These are phyloP conservation scores for Linepithema humile DNA, from an alignment of 1,140 invertebrate species.

Conservation along the genomic window DNA sequence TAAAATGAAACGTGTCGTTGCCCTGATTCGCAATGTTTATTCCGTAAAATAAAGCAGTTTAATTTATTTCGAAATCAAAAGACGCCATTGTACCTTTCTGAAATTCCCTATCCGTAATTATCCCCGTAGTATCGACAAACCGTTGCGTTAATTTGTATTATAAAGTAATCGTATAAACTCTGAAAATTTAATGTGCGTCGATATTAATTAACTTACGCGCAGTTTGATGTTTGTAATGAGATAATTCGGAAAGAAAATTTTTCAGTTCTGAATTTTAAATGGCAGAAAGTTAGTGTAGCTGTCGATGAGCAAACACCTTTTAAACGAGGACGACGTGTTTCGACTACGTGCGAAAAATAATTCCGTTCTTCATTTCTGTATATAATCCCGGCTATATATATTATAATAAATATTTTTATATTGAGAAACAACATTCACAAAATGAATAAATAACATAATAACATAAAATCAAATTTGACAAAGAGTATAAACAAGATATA, in stretches of 20 bases:
- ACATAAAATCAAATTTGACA: background rate
- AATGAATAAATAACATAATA: background rate
- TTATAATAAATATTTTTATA: no score
- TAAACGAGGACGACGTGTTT: no score
- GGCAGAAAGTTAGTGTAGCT: background rate
- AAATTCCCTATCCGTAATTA: background rate
- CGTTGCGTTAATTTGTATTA: background rate
- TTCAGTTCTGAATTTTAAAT: background rate
- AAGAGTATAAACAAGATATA: background rate
- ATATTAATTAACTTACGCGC: background rate
- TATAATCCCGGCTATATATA: no score
- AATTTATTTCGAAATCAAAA: background rate
- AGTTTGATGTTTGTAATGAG: background rate
- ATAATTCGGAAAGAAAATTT: background rate
- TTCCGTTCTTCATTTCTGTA: no score
- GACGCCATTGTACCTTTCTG: background rate
- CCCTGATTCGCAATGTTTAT: background rate
- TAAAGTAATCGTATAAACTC: background rate
- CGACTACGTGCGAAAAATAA: no score
- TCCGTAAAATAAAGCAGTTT: background rate
- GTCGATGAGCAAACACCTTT: no score
- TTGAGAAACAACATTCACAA: no score
- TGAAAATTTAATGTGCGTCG: background rate
- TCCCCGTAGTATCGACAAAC: background rate
- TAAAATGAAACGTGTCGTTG: constrained; percentile 12